A percentile compares a stretch with the other conserved stretches of the same genome.
These are phyloP conservation scores for Unio delphinus DNA, from an alignment of 2,888 invertebrate genomes.

Conservation along the genomic window DNA sequence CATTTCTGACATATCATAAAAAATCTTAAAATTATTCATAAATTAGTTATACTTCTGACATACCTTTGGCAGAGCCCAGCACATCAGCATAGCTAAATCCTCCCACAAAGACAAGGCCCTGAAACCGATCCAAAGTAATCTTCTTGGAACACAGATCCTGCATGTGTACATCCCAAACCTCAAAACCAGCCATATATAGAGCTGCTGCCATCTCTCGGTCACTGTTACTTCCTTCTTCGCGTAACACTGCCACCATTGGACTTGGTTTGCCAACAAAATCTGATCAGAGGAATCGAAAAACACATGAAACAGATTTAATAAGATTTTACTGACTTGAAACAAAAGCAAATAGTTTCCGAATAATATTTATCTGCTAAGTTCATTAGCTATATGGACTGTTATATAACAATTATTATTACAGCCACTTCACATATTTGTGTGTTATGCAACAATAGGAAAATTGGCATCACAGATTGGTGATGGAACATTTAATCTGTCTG, in stretches of 20 bases:
- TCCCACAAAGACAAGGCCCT: conserved; percentile 94
- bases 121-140: conserved; percentile 84
- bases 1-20: not conserved
- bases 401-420: no score
- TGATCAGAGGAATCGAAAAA: conserved; percentile 6
- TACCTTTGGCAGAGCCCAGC: conserved; percentile 90
- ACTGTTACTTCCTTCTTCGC: conserved; percentile 98
- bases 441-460: no score
- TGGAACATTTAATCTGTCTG: no score
- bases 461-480: no score
- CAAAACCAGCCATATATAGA: conserved; percentile 86
- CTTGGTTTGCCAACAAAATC: conserved; percentile 35
- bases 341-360: no score
- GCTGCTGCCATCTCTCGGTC: conserved; percentile 97
- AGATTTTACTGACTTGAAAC: no score
- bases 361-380: no score
- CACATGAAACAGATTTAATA: no score
- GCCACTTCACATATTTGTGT: no score
- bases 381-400: no score
- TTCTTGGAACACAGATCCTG: conserved; percentile 85
- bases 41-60: not conserved
- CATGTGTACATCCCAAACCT: conserved; percentile 96
- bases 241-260: conserved; percentile 88
- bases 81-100: conserved; percentile 99
- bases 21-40: not conserved